These are phyloP conservation scores for Protobothrops flavoviridis DNA, from an alignment of 2,113 vertebrate species.

Conservation along the genomic window DNA sequence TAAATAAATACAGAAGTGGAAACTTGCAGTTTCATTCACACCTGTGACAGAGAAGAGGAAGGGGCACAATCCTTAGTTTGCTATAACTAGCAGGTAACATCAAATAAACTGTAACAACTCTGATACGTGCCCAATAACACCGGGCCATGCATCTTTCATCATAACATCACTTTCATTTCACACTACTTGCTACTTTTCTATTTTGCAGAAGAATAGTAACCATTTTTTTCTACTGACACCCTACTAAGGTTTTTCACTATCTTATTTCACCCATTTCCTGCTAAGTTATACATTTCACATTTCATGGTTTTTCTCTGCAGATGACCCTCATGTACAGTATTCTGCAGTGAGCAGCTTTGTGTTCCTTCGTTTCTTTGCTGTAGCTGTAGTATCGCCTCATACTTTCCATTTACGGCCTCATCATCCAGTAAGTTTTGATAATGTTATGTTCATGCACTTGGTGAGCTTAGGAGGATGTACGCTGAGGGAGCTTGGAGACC, in stretches of 20 bases:
- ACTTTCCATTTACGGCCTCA: conserved; percentile 95
- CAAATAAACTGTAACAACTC: background rate
- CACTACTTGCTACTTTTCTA: conserved; percentile 52
- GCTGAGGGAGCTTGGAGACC: background rate
- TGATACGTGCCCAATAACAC: background rate
- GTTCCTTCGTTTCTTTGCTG: conserved; percentile 97
- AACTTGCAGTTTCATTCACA: background rate
- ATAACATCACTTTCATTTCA: conserved; percentile 64
- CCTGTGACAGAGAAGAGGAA: background rate
- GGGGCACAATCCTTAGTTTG: background rate
- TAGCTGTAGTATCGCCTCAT: conserved; percentile 94
- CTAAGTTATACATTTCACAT: conserved; percentile 70
- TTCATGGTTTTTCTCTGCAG: conserved; percentile 77
- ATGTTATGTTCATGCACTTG: conserved; percentile 60
- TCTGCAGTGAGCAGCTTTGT: conserved; percentile 99
- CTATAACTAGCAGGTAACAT: background rate
- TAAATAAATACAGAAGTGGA: background rate
- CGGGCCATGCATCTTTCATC: conserved; percentile 20
- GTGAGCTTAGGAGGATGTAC: conserved; percentile 34
- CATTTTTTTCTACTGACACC: conserved; percentile 31
- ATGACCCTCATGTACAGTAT: conserved; percentile 96
- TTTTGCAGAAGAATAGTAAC: conserved; percentile 48
- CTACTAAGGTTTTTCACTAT: conserved; percentile 52
- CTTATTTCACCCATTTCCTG: conserved; percentile 55
- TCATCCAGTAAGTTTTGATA: conserved; percentile 88